Evolutionary conservation across 2,113 vertebrate species (phyloP), one percentile per base, ranked within the genome.

Genomic region (Cinclus mexicanus): DNA sequence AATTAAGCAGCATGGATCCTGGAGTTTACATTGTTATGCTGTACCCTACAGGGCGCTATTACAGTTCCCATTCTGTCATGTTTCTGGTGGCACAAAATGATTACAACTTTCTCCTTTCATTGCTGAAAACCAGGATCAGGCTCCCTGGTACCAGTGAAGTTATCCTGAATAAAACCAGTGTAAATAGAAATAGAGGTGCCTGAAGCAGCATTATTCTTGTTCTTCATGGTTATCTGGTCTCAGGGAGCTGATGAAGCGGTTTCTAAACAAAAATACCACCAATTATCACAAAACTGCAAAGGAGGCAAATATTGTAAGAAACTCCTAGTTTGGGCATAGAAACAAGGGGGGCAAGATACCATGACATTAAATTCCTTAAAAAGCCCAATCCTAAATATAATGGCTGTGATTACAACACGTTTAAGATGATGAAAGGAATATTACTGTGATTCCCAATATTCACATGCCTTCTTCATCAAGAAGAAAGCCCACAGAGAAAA

Each of bases 401-500:
- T 33, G 41, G 22, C 75, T 81, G 11, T 67, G 88, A 88, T 42
- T 89, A 61, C 77, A n/a, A 29, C 2, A 2, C 26, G 41, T 18
- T 82, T 46, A 28, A 67, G 89, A 79, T 35, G 67, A 59, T 83
- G 46, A 93, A 87, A 89, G 47, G 56, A 77, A 35, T 68, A 75
- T 65, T 75, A n/a, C 78, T 35, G 52, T 24, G 53, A 44, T 88
- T 72, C 90, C 70, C 86, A 64, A 59, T 70, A 78, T 77, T 50
- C 83, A 79, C 19, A 55, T 64, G 57, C 53, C 33, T 80, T 61
- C 75, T 65, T 74, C 81, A 39, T 26, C n/a, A 3, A 71, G 49
- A 82, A 90, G 52, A 50, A 60, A 83, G 71, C 33, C 87, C 26
- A 41, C 70, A 53, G 92, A 84, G 92, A 92, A 83, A 86, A 93